Base-by-base conservation (phyloP, 2,888 invertebrate genomes). In the Lasioglossum lativentre region DNA sequence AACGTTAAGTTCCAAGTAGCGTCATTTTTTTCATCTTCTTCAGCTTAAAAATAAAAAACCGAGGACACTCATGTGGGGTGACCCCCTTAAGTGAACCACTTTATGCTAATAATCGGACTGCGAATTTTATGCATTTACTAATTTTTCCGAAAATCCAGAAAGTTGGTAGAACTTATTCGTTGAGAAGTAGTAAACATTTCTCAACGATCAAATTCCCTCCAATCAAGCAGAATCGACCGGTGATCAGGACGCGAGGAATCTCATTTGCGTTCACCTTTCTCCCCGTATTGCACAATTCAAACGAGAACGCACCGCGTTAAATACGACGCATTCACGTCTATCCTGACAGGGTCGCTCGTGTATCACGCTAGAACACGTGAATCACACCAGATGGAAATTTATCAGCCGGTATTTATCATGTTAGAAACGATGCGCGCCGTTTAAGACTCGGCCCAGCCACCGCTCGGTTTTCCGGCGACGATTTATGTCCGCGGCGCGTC, bases 351-450 rank as follows among this genome's bases (percentile, higher is more conserved):
- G 79, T 81, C 77, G 80, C 83, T 40, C 14, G 66, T 38, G 45
- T 71, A 71, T 77, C 27, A 19, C 63, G 16, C 16, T 68, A n/a
- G 10, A 38, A 63, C 66, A 85, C 86, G 90, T 92, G 92, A 92
- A 92, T 91, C 91, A 88, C 83, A 84, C 76, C 75, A 80, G 87
- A 92, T 90, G 91, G 92, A 91, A 92, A 92, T 92, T 92, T 91
- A 92, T 92, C 90, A 88, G 79, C 40, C 74, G 76, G 82, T 87
- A 91, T 92, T 92, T 87, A 92, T 92, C 92, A 92, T 86, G 73
- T 80, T 86, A 84, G 86, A 84, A 80, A 52, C 85, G 88, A 89
- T 86, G 45, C 82, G 47, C 73, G 56, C 72, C 80, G 86, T 70
- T 83, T 80, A 83, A 81, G 70, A 27, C 30, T 52, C 19, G 27